These are phyloP conservation scores for Dermochelys coriacea DNA, from an alignment of 2,797 vertebrate genomes.

Conservation along the genomic window DNA sequence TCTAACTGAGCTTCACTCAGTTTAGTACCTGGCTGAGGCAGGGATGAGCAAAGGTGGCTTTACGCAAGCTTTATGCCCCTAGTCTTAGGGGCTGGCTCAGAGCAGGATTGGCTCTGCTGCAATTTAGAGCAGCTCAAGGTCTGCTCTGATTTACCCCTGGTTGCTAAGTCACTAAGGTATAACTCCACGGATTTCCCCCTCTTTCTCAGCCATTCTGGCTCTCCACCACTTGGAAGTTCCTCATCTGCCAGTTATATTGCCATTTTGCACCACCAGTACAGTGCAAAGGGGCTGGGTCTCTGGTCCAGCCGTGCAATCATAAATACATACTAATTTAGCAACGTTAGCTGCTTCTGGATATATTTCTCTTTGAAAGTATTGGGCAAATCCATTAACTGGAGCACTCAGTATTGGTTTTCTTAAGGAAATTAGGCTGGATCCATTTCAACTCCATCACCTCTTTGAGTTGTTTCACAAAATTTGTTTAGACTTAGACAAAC, in stretches of 20 bases:
- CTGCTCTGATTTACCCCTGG: not conserved
- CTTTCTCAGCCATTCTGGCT: not conserved
- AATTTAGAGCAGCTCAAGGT: not conserved
- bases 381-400: not conserved
- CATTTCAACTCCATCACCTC: fast-evolving
- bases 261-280: slow-evolving; percentile 31
- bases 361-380: not conserved
- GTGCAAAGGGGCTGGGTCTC: not conserved
- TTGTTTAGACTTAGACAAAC: not conserved
- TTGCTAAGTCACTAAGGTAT: not conserved
- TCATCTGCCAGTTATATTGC: not conserved
- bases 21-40: not conserved
- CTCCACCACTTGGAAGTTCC: not conserved
- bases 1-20: not conserved
- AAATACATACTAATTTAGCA: not conserved
- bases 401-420: not conserved
- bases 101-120: not conserved
- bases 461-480: not conserved
- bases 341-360: not conserved
- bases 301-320: not conserved
- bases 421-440: not conserved
- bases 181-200: not conserved
- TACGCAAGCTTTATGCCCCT: not conserved
- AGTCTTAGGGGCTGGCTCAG: not conserved
- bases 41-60: not conserved